Conservation (phyloP, 1,140 invertebrate species). For the Brachionus koreanus region DNA sequence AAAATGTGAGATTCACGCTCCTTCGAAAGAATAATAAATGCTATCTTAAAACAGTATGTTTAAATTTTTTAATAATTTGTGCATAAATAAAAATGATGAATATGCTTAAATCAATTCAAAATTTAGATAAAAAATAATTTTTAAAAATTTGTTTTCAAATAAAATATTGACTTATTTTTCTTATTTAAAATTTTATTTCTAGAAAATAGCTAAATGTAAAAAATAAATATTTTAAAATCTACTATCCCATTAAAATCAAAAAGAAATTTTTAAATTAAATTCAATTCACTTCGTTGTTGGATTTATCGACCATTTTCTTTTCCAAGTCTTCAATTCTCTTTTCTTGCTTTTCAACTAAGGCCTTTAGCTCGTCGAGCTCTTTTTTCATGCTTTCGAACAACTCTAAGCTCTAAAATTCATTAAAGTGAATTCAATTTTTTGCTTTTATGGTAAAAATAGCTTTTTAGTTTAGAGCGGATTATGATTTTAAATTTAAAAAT, state of each 20-base stretch:
- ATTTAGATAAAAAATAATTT: no score
- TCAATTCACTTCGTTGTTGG: not conserved
- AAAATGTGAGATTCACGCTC: no score
- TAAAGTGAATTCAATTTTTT: not conserved
- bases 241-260: not conserved
- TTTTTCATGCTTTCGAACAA: not conserved
- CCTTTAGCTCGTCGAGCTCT: conserved; percentile 4
- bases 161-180: no score
- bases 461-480: not conserved
- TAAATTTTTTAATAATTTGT: no score
- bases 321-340: conserved; percentile 18
- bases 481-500: not conserved
- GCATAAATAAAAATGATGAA: no score
- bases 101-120: no score
- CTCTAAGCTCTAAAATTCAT: not conserved
- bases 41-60: no score
- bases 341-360: not conserved
- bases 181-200: no score
- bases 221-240: not conserved
- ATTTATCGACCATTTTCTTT: not conserved
- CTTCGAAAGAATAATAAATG: no score
- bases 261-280: not conserved
- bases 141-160: no score
- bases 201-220: no score
- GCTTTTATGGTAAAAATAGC: not conserved